phyloP scores from a whole-genome alignment of 1,140 invertebrate genomes.

The Drosophila persimilis region DNA sequence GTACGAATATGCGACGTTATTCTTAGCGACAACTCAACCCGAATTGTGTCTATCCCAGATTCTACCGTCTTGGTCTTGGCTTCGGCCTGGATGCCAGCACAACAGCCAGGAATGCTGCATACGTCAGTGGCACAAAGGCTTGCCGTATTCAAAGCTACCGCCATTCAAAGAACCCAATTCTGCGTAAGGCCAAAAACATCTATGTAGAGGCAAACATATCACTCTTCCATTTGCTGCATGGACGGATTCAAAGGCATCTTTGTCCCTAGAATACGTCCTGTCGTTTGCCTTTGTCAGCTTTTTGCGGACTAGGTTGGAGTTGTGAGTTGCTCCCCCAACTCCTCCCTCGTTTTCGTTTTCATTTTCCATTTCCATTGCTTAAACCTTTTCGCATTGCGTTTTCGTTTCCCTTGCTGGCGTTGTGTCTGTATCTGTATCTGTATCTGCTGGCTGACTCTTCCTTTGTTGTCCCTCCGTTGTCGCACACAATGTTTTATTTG shows the following conservation, averaged over 20 bases:
- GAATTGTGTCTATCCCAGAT: neutral
- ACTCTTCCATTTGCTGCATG: constrained; percentile 16
- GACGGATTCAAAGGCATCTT: constrained; percentile 29
- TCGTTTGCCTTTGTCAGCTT: constrained; percentile 52
- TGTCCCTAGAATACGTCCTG: constrained; percentile 11
- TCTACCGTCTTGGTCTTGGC: constrained; percentile 17
- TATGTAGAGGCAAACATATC: constrained; percentile 24
- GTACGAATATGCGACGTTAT: too few relatives aligned
- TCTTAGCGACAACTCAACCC: too few relatives aligned
- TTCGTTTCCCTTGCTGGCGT: constrained; percentile 8
- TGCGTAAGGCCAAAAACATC: constrained; percentile 35
- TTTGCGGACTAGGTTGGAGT: constrained; percentile 4
- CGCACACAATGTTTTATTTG: constrained; percentile 71
- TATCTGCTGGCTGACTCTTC: neutral
- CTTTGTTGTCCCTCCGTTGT: constrained; percentile 41
- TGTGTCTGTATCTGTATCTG: neutral
- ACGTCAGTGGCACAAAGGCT: constrained; percentile 18
- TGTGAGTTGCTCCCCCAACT: constrained; percentile 20
- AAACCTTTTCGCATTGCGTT: constrained; percentile 43
- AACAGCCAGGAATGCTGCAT: neutral
- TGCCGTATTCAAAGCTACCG: constrained; percentile 28
- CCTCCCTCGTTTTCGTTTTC: neutral
- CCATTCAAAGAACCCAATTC: constrained; percentile 18
- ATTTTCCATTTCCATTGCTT: constrained; percentile 44
- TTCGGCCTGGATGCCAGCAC: neutral